Evolutionary conservation across 2,113 vertebrate species (phyloP).

Genomic region (Alectura lathami): DNA sequence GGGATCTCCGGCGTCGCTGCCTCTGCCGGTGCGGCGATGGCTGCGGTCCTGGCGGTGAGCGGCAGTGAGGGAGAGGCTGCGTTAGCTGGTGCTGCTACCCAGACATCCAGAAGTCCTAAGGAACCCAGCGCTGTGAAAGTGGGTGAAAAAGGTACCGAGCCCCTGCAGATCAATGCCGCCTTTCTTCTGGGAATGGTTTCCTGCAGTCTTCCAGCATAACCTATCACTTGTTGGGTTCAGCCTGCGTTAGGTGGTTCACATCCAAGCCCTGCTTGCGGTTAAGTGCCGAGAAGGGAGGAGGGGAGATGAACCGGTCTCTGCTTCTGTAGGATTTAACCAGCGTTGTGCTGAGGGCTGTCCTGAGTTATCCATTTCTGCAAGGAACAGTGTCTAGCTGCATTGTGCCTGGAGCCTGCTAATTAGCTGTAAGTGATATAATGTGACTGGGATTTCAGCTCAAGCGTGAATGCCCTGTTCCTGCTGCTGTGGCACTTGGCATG

Average conservation of each 20-base stretch:
- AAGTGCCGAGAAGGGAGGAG: background rate
- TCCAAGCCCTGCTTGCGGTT: background rate
- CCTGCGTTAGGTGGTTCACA: background rate
- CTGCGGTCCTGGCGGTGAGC: rapidly evolving
- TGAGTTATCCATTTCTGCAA: background rate
- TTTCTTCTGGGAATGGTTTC: conserved; percentile 3
- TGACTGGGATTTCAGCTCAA: conserved; percentile 42
- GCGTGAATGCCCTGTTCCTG: conserved; percentile 59
- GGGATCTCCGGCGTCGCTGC: too few species aligned
- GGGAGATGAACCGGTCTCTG: background rate
- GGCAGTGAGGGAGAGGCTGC: background rate
- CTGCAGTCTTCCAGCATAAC: background rate
- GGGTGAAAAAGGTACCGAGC: background rate
- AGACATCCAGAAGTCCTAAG: background rate
- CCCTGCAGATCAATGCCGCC: background rate
- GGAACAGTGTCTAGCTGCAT: conserved; percentile 17
- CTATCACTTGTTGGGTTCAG: background rate
- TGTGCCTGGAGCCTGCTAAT: conserved; percentile 66
- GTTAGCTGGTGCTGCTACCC: background rate
- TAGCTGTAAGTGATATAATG: conserved; percentile 70
- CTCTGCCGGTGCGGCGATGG: rapidly evolving
- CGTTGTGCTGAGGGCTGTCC: background rate
- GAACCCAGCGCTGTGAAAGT: background rate
- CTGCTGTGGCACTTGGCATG: background rate
- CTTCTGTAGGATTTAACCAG: background rate